Evolutionary conservation across 2,888 invertebrate genomes (phyloP).

Genomic region (Stenodema calcarata): DNA sequence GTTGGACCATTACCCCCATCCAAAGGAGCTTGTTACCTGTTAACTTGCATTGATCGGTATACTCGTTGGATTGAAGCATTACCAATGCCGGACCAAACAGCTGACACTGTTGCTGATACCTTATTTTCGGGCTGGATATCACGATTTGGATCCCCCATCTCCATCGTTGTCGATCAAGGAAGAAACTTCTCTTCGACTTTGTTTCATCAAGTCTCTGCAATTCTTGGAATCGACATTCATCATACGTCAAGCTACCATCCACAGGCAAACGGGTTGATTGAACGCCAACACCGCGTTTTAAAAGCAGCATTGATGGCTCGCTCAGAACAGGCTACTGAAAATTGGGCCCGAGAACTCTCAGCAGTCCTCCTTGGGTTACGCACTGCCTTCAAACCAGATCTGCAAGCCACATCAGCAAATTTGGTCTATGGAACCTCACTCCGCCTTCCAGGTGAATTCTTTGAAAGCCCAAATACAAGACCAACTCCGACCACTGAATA

Average conservation of each 20-base stretch:
- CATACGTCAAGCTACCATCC: slow-evolving; percentile 27
- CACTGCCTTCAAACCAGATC: not conserved
- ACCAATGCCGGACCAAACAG: slow-evolving; percentile 14
- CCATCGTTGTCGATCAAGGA: slow-evolving; percentile 24
- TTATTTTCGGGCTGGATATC: slow-evolving; percentile 28
- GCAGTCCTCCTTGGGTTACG: slow-evolving; percentile 29
- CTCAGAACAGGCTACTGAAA: not conserved
- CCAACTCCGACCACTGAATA: not conserved
- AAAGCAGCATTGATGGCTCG: slow-evolving; percentile 28
- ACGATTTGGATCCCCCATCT: slow-evolving; percentile 29
- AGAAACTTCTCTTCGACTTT: slow-evolving; percentile 11
- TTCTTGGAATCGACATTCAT: not conserved
- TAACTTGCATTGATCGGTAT: not conserved
- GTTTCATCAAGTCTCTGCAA: not conserved
- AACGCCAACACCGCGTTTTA: slow-evolving; percentile 10
- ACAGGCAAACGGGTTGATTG: slow-evolving; percentile 22
- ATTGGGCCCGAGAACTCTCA: not conserved
- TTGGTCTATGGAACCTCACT: slow-evolving; percentile 59
- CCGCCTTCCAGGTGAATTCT: slow-evolving; percentile 59
- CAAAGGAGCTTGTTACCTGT: not conserved
- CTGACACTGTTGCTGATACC: not conserved
- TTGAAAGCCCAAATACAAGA: not conserved
- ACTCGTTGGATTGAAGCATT: slow-evolving; percentile 39
- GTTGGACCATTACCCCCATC: slow-evolving; percentile 11
- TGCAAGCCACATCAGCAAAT: slow-evolving; percentile 58